Conservation (phyloP, 2,113 vertebrate species). For the Hydropotes inermis region DNA sequence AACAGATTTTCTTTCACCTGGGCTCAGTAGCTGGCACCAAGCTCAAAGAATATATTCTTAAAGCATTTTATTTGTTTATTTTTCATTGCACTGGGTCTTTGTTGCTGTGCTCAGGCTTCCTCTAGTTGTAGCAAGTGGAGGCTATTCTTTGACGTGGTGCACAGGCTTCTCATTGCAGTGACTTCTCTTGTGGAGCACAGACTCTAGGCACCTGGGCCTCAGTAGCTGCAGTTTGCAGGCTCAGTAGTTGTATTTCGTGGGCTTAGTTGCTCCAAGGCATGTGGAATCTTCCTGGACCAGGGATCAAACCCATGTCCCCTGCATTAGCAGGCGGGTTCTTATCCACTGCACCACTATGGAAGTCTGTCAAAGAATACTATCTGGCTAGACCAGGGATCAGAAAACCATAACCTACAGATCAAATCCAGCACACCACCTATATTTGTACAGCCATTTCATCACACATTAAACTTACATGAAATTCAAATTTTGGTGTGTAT, state of each 20-base stretch:
- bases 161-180: background rate
- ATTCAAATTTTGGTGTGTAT: constrained; percentile 34
- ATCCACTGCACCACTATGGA: background rate
- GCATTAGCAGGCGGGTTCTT: background rate
- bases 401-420: background rate
- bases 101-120: background rate
- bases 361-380: background rate
- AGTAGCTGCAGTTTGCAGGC: background rate
- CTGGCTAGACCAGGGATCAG: background rate
- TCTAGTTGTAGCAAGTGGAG: background rate
- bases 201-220: background rate
- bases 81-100: background rate
- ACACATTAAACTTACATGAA: constrained; percentile 9
- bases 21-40: background rate
- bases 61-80: background rate
- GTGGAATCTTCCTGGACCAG: background rate
- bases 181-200: background rate
- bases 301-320: background rate
- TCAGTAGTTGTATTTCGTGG: background rate
- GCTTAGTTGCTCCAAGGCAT: background rate
- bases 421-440: background rate
- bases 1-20: constrained; percentile 25
- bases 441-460: background rate
- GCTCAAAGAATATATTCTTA: background rate
- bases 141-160: background rate